phyloP scores from a whole-genome alignment of 2,113 vertebrate genomes.

The Xerus inauris region DNA sequence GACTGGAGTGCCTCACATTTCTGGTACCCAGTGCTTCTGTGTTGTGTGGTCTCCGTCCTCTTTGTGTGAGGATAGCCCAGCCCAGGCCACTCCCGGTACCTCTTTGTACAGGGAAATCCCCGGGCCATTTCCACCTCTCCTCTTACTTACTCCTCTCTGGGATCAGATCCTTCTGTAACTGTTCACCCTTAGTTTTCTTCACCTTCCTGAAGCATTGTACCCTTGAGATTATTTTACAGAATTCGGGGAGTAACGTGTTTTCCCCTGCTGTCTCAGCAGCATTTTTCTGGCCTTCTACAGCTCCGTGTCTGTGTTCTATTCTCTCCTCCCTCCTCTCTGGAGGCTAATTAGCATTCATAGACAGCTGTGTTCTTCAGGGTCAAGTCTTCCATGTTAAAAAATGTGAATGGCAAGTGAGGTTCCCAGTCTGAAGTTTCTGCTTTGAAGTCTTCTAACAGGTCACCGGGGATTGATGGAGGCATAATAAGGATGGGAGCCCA shows the following conservation, averaged over 20 bases:
- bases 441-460: conserved; percentile 79
- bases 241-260: not conserved
- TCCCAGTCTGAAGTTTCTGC: conserved; percentile 75
- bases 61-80: not conserved
- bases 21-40: not conserved
- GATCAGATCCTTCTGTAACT: not conserved
- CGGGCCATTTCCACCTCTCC: not conserved
- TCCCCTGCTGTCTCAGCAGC: not conserved
- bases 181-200: not conserved
- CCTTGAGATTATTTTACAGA: not conserved
- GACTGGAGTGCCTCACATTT: not conserved
- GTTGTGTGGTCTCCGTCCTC: not conserved
- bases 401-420: conserved; percentile 72
- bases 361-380: conserved; percentile 51
- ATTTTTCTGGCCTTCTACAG: not conserved
- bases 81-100: not conserved
- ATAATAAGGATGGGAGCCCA: not conserved
- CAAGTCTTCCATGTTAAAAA: conserved; percentile 81
- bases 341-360: conserved; percentile 72
- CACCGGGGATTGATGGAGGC: conserved; percentile 56
- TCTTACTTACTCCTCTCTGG: not conserved
- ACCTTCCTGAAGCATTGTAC: not conserved
- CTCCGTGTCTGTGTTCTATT: not conserved
- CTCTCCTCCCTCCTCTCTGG: not conserved
- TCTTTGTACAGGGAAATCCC: not conserved